Evolutionary conservation across 2,113 vertebrate species (phyloP).

Genomic region (Diglossa brunneiventris): DNA sequence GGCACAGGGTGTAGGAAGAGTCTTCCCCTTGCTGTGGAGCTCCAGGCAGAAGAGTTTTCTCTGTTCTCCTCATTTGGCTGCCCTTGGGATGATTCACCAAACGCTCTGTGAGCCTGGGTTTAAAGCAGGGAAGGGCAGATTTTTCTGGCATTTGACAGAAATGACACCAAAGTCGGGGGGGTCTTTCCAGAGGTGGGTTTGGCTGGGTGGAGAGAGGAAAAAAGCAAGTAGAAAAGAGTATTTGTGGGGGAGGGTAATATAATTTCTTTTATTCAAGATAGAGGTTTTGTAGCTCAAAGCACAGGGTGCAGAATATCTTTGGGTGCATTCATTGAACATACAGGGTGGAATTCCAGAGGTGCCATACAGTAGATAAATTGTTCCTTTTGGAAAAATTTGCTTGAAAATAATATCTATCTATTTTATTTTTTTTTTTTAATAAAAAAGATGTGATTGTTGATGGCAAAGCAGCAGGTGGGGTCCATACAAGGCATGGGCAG

Average conservation of each 20-base stretch:
- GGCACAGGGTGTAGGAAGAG: background rate
- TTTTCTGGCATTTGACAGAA: background rate
- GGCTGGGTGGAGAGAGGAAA: background rate
- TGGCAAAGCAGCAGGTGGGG: background rate
- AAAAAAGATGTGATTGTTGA: background rate
- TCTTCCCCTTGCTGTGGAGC: background rate
- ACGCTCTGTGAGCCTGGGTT: background rate
- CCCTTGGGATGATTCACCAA: background rate
- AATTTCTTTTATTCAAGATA: constrained; percentile 13
- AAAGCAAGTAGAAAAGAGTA: background rate
- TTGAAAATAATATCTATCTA: background rate
- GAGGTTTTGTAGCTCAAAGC: background rate
- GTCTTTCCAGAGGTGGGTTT: background rate
- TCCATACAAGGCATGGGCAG: background rate
- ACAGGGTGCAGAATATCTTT: background rate
- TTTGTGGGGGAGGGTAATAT: background rate
- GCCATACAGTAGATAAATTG: background rate
- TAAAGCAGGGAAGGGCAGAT: background rate
- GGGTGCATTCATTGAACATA: background rate
- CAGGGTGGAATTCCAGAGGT: background rate
- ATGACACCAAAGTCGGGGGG: background rate
- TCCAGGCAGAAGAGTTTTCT: background rate
- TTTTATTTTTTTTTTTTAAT: background rate
- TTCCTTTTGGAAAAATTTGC: background rate
- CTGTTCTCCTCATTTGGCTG: background rate